Conservation (phyloP, 2,797 vertebrate species). For the Anguilla megastoma region DNA sequence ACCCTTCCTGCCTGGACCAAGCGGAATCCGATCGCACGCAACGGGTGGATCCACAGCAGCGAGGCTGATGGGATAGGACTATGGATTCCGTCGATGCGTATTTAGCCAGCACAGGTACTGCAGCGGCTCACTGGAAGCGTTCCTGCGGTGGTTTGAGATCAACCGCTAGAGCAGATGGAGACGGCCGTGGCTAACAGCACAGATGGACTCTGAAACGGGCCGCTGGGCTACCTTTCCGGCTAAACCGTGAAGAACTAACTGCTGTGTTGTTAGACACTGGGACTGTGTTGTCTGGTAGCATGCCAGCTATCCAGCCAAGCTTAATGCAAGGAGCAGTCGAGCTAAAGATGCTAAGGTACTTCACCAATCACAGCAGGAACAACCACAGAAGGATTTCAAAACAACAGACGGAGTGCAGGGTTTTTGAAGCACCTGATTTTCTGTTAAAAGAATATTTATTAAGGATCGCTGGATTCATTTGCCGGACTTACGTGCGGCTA, state of each 20-base stretch:
- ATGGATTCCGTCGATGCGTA: too few relatives aligned
- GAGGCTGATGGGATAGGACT: neutral
- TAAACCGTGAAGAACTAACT: slow-evolving; percentile 45
- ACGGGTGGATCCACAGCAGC: neutral
- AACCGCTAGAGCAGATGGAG: neutral
- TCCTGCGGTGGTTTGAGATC: neutral
- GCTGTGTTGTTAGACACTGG: neutral
- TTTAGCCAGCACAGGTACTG: neutral
- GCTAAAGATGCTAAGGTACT: neutral
- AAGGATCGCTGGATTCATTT: neutral
- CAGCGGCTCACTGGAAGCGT: neutral
- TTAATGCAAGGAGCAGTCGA: neutral
- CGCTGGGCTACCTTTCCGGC: slow-evolving; percentile 62
- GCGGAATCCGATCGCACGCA: neutral
- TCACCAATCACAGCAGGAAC: neutral
- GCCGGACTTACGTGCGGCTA: neutral
- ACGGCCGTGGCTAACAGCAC: slow-evolving; percentile 46
- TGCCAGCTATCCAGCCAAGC: neutral
- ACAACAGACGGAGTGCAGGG: neutral
- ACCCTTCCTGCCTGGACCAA: neutral
- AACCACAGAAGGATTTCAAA: neutral
- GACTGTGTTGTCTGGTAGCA: neutral
- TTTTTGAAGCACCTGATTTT: neutral
- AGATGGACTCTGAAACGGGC: slow-evolving; percentile 71
- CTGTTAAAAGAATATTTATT: neutral